A percentile compares a stretch with the other conserved stretches of the same genome.
These are phyloP conservation scores for Paedocypris sp. DNA, from an alignment of 2,113 vertebrate genomes.

Conservation along the genomic window DNA sequence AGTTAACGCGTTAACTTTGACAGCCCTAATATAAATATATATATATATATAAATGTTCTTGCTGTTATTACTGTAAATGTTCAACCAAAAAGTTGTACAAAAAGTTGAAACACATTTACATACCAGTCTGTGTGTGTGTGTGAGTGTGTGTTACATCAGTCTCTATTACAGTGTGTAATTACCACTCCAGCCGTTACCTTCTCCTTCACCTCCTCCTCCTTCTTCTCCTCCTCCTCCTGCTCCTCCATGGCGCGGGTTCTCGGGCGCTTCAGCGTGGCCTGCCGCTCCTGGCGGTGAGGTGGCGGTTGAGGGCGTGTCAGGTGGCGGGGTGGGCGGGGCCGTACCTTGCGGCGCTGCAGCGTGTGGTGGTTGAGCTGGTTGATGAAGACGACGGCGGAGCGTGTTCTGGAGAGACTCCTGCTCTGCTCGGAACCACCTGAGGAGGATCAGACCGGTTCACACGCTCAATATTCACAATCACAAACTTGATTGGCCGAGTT, in stretches of 20 bases:
- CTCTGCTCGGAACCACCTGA: neutral
- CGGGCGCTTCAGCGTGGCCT: constrained; percentile 33
- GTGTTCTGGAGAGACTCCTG: constrained; percentile 36
- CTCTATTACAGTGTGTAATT: neutral
- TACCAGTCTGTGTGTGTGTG: no score
- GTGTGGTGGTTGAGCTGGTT: constrained; percentile 79
- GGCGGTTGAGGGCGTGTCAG: constrained; percentile 18
- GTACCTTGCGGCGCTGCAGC: constrained; percentile 65
- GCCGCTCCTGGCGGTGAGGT: constrained; percentile 47
- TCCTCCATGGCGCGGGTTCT: constrained; percentile 36
- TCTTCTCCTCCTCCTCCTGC: constrained; percentile 45
- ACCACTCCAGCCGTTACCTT: constrained; percentile 6
- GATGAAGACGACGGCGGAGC: constrained; percentile 76
- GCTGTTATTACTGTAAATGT: no score
- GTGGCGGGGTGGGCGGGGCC: neutral
- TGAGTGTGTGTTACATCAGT: neutral
- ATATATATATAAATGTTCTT: no score
- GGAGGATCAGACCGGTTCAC: neutral
- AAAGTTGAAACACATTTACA: no score
- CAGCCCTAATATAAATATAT: no score
- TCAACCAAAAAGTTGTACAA: no score
- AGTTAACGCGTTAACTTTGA: no score
- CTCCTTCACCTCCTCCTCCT: constrained; percentile 5
- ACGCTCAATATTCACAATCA: no score
- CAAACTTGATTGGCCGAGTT: no score